Conservation (phyloP, 2,797 vertebrate genomes). For the Meriones psammophilus region DNA sequence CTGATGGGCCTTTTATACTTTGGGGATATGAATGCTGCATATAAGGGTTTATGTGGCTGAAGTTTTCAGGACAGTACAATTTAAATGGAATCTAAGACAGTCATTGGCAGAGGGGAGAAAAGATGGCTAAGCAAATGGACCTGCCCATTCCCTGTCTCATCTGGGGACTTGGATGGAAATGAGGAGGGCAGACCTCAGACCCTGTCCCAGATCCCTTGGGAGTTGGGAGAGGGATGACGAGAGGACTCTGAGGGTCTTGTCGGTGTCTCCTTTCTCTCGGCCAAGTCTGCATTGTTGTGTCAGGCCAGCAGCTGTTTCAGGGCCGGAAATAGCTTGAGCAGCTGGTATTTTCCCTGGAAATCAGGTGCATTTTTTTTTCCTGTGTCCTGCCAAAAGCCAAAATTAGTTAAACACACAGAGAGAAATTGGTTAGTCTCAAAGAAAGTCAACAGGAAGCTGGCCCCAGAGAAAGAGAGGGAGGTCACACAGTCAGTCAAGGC, state of each 20-base stretch:
- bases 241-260: background rate
- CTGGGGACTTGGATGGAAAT: background rate
- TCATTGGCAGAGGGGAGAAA: background rate
- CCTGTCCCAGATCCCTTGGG: background rate
- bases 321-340: constrained; percentile 33
- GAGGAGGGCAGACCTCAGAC: background rate
- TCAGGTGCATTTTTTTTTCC: constrained; percentile 50
- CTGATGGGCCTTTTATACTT: background rate
- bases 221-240: too few relatives aligned
- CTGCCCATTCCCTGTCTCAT: background rate
- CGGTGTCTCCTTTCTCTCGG: background rate
- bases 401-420: constrained; percentile 59
- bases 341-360: constrained; percentile 70
- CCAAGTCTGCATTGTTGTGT: background rate
- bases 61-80: background rate
- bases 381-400: constrained; percentile 30
- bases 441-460: constrained; percentile 75
- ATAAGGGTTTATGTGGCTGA: background rate
- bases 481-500: constrained; percentile 21
- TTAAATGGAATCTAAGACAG: background rate
- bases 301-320: constrained; percentile 7
- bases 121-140: background rate
- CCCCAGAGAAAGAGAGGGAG: background rate
- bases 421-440: background rate
- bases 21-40: background rate